Evolutionary conservation across 2,797 vertebrate species (phyloP).

Genomic region (Muscicapa striata): DNA sequence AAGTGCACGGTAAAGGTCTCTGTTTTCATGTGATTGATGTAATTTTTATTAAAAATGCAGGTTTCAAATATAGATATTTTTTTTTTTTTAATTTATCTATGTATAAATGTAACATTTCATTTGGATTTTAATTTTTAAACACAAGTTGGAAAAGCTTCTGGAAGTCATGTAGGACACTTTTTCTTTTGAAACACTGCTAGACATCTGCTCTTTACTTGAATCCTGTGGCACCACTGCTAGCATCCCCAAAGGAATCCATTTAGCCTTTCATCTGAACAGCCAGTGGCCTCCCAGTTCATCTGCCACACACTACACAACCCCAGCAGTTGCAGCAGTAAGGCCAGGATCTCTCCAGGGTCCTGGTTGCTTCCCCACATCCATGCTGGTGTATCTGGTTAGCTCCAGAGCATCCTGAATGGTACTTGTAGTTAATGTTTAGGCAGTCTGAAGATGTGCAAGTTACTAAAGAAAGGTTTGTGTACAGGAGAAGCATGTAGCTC

Average conservation of each 20-base stretch:
- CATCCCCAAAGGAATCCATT: not conserved
- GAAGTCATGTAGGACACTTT: not conserved
- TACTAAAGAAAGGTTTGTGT: not conserved
- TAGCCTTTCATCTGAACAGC: not conserved
- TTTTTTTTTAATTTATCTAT: not conserved
- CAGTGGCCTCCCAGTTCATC: not conserved
- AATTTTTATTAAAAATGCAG: not conserved
- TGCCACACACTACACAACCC: too few relatives aligned
- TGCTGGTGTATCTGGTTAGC: not conserved
- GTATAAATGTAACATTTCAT: not conserved
- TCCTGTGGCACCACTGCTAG: not conserved
- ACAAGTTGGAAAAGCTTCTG: not conserved
- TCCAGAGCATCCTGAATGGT: not conserved
- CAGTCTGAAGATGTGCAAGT: not conserved
- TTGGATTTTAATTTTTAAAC: not conserved
- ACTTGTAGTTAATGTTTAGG: too few relatives aligned
- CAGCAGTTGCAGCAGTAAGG: not conserved
- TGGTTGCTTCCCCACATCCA: not conserved
- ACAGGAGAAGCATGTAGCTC: not conserved
- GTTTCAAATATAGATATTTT: not conserved
- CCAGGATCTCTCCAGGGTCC: not conserved
- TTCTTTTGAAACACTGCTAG: not conserved
- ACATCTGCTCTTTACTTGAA: not conserved
- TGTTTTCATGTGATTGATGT: not conserved
- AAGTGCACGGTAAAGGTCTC: not conserved